phyloP scores from a whole-genome alignment of 2,113 vertebrate genomes.

The Felis chaus region DNA sequence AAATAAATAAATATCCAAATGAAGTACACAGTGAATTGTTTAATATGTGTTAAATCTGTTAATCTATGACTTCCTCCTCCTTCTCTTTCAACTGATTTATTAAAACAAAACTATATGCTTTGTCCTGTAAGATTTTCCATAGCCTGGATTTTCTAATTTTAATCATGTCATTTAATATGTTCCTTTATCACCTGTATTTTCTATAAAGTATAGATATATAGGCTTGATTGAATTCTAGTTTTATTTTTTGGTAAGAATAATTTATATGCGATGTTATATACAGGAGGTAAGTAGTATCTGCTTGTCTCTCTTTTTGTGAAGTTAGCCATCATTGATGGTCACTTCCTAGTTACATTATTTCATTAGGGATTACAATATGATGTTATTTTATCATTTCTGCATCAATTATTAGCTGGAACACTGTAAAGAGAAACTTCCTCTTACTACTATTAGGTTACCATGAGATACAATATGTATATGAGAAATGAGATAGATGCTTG shows the following conservation, averaged over 20 bases:
- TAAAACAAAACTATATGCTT: not conserved
- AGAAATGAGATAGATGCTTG: not conserved
- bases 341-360: conserved; percentile 7
- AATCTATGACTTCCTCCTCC: not conserved
- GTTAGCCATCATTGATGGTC: not conserved
- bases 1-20: not conserved
- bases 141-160: not conserved
- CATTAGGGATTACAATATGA: not conserved
- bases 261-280: not conserved
- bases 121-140: not conserved
- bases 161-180: not conserved
- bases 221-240: conserved; percentile 10
- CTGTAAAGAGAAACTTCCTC: not conserved
- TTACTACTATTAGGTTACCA: not conserved
- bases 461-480: not conserved
- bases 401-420: conserved; percentile 17
- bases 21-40: not conserved
- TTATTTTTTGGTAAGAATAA: conserved; percentile 4
- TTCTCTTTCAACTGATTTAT: conserved; percentile 25
- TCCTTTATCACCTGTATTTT: not conserved
- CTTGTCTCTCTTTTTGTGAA: conserved; percentile 39
- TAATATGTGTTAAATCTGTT: not conserved
- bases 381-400: not conserved
- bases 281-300: not conserved
- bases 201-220: not conserved